Conservation (phyloP, 2,113 vertebrate genomes). For the Rallus limicola region DNA sequence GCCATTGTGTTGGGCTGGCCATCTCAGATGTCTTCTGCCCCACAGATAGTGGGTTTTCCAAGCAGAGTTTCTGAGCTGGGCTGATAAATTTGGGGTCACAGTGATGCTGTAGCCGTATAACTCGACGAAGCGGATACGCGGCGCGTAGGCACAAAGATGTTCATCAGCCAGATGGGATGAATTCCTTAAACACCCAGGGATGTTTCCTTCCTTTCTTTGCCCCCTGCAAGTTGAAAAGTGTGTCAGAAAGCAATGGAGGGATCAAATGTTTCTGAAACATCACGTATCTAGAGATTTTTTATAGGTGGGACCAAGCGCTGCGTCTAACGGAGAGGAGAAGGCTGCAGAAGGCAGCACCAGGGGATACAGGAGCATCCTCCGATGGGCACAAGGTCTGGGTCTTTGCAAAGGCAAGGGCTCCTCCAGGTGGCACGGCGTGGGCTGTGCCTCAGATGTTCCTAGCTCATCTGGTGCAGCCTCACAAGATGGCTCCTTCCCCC, state of each 20-base stretch:
- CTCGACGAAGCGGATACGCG: background rate
- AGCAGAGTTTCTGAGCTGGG: background rate
- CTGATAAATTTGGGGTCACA: rapidly evolving
- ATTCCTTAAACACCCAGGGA: background rate
- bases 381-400: background rate
- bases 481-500: rapidly evolving
- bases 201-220: background rate
- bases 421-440: rapidly evolving
- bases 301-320: background rate
- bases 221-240: background rate
- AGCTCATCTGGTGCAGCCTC: background rate
- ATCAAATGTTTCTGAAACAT: background rate
- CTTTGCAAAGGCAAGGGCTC: background rate
- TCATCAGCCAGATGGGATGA: rapidly evolving
- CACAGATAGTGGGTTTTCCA: background rate
- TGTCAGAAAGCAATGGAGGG: background rate
- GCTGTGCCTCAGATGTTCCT: background rate
- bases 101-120: background rate
- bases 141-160: background rate
- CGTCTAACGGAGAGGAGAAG: background rate
- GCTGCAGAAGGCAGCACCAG: background rate
- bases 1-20: background rate
- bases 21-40: background rate
- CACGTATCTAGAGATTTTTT: background rate
- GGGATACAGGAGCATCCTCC: background rate